A percentile compares a stretch with the other conserved stretches of the same genome.
phyloP scores from a whole-genome alignment of 2,113 vertebrate species.

The Nothoprocta pentlandii region DNA sequence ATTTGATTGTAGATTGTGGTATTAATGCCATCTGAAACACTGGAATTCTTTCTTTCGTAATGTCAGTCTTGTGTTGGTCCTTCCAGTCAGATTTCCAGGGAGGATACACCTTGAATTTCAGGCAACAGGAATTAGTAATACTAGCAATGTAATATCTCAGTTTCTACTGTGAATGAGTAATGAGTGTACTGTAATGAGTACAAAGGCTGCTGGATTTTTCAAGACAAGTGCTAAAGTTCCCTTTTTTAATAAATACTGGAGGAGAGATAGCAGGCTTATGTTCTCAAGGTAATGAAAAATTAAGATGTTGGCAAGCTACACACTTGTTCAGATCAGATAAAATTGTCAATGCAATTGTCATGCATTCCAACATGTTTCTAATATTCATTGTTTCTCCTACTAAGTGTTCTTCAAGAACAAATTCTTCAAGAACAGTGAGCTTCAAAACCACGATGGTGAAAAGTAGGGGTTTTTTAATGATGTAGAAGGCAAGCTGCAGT shows the following conservation, averaged over 20 bases:
- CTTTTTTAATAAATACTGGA: neutral
- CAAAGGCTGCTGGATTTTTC: neutral
- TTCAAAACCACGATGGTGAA: neutral
- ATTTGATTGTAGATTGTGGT: neutral
- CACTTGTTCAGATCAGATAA: neutral
- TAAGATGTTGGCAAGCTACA: neutral
- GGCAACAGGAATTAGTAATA: neutral
- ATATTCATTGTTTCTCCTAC: fast-evolving
- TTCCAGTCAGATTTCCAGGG: neutral
- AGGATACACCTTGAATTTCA: neutral
- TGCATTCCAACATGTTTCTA: neutral
- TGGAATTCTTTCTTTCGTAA: neutral
- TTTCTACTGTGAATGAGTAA: neutral
- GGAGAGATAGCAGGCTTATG: neutral
- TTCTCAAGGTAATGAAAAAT: neutral
- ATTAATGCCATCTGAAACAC: neutral
- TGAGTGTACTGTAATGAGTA: neutral
- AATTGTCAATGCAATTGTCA: neutral
- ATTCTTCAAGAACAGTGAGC: neutral
- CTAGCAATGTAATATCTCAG: neutral
- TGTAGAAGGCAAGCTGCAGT: neutral
- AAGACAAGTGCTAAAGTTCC: neutral
- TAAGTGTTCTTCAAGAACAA: neutral
- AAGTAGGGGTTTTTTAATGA: fast-evolving
- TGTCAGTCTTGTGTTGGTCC: neutral